Base-by-base conservation (phyloP, 2,113 vertebrate species). In the Phyllopteryx taeniolatus region DNA sequence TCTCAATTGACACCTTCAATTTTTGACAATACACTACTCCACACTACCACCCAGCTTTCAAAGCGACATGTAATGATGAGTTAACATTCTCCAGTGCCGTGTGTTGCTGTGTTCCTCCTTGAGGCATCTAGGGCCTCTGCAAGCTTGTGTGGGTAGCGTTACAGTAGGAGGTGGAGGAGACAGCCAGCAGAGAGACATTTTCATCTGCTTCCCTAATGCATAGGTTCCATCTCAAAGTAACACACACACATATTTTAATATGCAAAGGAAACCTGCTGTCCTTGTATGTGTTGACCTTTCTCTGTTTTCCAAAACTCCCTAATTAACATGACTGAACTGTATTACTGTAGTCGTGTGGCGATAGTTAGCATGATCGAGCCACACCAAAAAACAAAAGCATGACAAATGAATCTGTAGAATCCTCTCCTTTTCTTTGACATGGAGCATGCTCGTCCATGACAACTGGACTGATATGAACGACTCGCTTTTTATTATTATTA, bases 341-440 rank as follows among this genome's bases (percentile, higher is more conserved):
- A 47, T 47, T 47, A 9, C 19, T n/a, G 20, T 2, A 83, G 83
- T 44, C 27, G 51, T 83, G 80, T 80, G 75, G 73, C 85, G 72
- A 79, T 85, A 88, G 90, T 90, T 91, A 93, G 93, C 94, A 93
- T 92, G 89, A 85, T 89, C 87, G 79, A 83, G 35, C 77, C 59
- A 89, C 77, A 83, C 66, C 77, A 83, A 22, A 79, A 89, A 71
- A 71, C 79, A 84, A 22, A 80, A 89, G 94, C 94, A 91, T 92
- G 94, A 76, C 39, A 20, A 79, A 78, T n/a, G 15, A 79, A 44
- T 88, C 76, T 87, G 83, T 87, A 85, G 83, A 82, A 81, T 86
- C 81, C 82, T 87, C 80, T 91, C 87, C 87, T 84, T 89, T 86
- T 88, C 85, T 89, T 86, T 92, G 87, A 88, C 87, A 90, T 90